Evolutionary conservation across 2,888 invertebrate species (phyloP).

Genomic region (Drosophila kanekoi): DNA sequence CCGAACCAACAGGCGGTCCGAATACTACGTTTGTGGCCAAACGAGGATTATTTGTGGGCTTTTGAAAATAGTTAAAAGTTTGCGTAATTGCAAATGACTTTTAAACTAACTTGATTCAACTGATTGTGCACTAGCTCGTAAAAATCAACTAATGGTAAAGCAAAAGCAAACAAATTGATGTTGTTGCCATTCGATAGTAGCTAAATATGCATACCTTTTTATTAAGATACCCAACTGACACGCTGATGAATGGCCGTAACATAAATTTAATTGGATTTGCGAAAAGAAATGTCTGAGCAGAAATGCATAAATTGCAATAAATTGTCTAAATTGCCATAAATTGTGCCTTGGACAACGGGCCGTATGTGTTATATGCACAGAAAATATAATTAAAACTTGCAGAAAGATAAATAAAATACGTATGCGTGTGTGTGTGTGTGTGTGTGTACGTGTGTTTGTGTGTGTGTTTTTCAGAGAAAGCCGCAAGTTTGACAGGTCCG

Average conservation of each 20-base stretch:
- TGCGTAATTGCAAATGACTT: slow-evolving; percentile 32
- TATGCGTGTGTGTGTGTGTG: not conserved
- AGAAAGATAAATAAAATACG: slow-evolving; percentile 23
- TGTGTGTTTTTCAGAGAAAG: not conserved
- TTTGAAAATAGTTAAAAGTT: slow-evolving; percentile 27
- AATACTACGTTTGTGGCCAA: slow-evolving; percentile 9
- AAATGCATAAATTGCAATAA: not conserved
- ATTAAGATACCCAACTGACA: slow-evolving; percentile 3
- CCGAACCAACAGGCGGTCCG: slow-evolving; percentile 1
- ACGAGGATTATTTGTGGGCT: slow-evolving; percentile 8
- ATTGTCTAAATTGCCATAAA: slow-evolving; percentile 49
- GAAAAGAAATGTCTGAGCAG: slow-evolving; percentile 10
- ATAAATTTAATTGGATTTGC: slow-evolving; percentile 55
- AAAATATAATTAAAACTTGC: slow-evolving; percentile 56
- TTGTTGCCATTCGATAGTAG: not conserved
- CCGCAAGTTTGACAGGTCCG: slow-evolving; percentile 13
- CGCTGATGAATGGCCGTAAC: slow-evolving; percentile 51
- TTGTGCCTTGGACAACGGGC: slow-evolving; percentile 26
- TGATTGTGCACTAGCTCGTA: slow-evolving; percentile 5
- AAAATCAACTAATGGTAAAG: not conserved
- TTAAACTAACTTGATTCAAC: slow-evolving; percentile 12
- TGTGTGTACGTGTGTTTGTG: slow-evolving; percentile 2
- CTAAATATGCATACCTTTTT: slow-evolving; percentile 6
- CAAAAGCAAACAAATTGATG: not conserved
- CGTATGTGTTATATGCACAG: slow-evolving; percentile 22